These are phyloP conservation scores for Pemphredon lugubris DNA, from an alignment of 2,888 invertebrate species.

Conservation along the genomic window DNA sequence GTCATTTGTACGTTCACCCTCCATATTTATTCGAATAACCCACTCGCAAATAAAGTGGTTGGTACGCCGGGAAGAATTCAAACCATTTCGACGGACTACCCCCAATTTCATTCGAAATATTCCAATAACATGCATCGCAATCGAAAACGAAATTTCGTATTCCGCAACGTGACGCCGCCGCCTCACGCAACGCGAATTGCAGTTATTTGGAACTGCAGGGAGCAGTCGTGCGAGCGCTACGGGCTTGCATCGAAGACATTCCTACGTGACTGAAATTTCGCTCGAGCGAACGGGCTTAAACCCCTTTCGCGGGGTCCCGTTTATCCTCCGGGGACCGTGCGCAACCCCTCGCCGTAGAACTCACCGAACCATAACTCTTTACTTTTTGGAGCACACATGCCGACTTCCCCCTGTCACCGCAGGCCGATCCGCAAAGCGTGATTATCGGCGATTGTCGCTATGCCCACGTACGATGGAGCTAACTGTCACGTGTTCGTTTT, in stretches of 20 bases:
- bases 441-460: conserved; percentile 56
- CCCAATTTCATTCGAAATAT: not conserved
- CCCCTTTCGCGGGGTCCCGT: conserved; percentile 41
- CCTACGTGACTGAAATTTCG: conserved; percentile 71
- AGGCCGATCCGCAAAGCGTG: conserved; percentile 43
- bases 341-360: conserved; percentile 37
- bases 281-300: conserved; percentile 15
- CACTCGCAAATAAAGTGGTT: not conserved
- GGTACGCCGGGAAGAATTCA: not conserved
- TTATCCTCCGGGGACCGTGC: conserved; percentile 15
- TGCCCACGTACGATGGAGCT: not conserved
- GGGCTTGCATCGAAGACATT: conserved; percentile 34
- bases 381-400: conserved; percentile 54
- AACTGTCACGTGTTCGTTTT: conserved; percentile 50
- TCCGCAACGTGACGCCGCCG: conserved; percentile 23
- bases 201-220: conserved; percentile 34
- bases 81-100: not conserved
- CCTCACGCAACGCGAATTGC: conserved; percentile 14
- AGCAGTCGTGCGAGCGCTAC: conserved; percentile 12
- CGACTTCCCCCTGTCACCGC: conserved; percentile 25
- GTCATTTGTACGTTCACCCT: no score
- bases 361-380: conserved; percentile 70
- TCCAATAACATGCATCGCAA: conserved; percentile 11
- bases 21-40: not conserved
- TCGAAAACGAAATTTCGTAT: conserved; percentile 29